phyloP scores from a whole-genome alignment of 2,888 invertebrate species.

The Hyalella azteca region DNA sequence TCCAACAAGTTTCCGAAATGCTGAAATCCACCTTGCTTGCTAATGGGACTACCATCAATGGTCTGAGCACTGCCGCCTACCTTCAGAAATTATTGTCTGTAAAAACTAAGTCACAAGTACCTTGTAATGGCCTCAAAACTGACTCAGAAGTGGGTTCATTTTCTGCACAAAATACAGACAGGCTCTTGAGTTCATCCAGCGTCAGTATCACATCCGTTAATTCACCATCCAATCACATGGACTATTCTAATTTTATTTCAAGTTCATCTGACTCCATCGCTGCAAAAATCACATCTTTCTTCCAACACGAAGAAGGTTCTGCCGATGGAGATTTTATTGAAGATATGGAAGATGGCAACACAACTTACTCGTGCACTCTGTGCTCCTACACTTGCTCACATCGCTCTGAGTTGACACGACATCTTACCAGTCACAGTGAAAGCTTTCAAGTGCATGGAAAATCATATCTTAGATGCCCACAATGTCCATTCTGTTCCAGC shows the following conservation, averaged over 20 bases:
- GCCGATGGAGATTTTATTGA: neutral
- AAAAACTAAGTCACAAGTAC: neutral
- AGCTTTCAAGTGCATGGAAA: slow-evolving; percentile 4
- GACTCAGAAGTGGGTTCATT: neutral
- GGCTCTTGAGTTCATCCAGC: too few species aligned
- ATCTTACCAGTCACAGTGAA: slow-evolving; percentile 12
- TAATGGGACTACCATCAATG: neutral
- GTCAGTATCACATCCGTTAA: neutral
- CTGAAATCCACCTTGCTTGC: neutral
- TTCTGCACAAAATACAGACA: too few species aligned
- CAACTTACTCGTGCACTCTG: neutral
- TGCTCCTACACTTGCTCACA: slow-evolving; percentile 4
- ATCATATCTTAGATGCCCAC: neutral
- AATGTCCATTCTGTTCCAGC: slow-evolving; percentile 19
- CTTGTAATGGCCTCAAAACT: neutral
- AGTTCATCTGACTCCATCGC: neutral
- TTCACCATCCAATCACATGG: neutral
- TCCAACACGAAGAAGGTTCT: neutral
- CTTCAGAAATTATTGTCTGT: neutral
- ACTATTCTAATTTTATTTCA: neutral
- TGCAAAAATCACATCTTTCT: neutral
- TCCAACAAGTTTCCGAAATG: neutral
- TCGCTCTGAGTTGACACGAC: neutral
- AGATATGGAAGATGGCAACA: neutral
- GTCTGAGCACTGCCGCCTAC: neutral